phyloP scores from a whole-genome alignment of 2,797 vertebrate species.

The Glossophaga mutica region DNA sequence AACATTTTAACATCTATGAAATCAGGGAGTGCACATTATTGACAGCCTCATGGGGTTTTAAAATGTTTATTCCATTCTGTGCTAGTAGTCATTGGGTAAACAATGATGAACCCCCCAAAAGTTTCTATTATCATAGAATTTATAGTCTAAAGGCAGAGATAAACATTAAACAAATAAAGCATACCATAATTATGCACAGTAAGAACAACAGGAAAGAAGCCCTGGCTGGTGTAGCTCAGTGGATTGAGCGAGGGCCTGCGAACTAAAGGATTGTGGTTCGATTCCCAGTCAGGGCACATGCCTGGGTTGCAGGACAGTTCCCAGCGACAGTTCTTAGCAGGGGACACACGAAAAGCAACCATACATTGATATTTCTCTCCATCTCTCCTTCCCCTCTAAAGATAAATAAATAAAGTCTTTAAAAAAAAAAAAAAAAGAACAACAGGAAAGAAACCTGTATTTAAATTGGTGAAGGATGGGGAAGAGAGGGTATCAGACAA shows the following conservation, averaged over 20 bases:
- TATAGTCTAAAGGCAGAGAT: not conserved
- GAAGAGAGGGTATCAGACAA: not conserved
- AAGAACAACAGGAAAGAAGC: not conserved
- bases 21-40: not conserved
- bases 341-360: too few species aligned
- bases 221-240: too few species aligned
- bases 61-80: not conserved
- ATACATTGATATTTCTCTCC: too few species aligned
- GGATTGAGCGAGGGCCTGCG: too few species aligned
- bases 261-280: too few species aligned
- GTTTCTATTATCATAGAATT: not conserved
- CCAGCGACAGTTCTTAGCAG: too few species aligned
- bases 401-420: too few species aligned
- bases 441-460: not conserved
- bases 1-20: slow-evolving; percentile 23
- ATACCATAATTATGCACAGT: not conserved
- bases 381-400: too few species aligned
- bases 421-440: too few species aligned
- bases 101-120: not conserved
- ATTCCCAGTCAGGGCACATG: too few species aligned
- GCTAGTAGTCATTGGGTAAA: not conserved
- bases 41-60: not conserved
- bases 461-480: not conserved
- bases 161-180: not conserved
- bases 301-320: too few species aligned